Evolutionary conservation across 2,888 invertebrate genomes (phyloP), one percentile per base, ranked within the genome.

Genomic region (Rugalucina vietnamica): DNA sequence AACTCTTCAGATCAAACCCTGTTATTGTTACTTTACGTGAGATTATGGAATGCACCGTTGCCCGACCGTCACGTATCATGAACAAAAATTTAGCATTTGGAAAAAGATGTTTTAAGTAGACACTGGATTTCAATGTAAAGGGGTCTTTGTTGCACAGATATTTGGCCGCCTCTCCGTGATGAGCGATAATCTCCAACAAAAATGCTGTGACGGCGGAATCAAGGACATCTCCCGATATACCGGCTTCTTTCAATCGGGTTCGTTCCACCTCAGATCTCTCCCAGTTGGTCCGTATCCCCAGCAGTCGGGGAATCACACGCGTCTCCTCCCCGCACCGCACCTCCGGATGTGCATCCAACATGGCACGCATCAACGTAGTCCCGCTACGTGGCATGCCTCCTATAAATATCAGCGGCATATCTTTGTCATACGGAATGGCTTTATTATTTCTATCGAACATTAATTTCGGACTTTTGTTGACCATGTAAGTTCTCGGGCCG

Each of bases 61-160:
- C 99, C 88, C 99, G 97, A 36, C 99, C 99, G 95, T 99, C 99
- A 88, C 99, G 97, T 92, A 99, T 97, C 98, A 99, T 99, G 95
- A 99, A 98, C 92, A 99, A 96, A 95, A 99, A 99, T 96, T 99
- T 99, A 82, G 99, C 97, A 95, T 98, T 98, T 70, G 99, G 99
- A 96, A 99, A 99, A 85, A 99, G 96, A 94, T 98, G 97, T 88
- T 98, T 96, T 92, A 99, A 97, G 95, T 98, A 99, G 77, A 97
- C 97, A 94, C 98, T 98, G 96, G 98, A 98, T 96, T 99, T 99
- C 91, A 99, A 96, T 81, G 99, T 99, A 90, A 99, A 97, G 76
- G 99, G 99, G 96, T 99, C 99, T 96, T 99, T 99, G 96, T 99
- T 99, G 96, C 99, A 99, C 87, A 99, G 96, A 76, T 99, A 96